Evolutionary conservation across 2,888 invertebrate genomes (phyloP).

Genomic region (Onchidella celtica): DNA sequence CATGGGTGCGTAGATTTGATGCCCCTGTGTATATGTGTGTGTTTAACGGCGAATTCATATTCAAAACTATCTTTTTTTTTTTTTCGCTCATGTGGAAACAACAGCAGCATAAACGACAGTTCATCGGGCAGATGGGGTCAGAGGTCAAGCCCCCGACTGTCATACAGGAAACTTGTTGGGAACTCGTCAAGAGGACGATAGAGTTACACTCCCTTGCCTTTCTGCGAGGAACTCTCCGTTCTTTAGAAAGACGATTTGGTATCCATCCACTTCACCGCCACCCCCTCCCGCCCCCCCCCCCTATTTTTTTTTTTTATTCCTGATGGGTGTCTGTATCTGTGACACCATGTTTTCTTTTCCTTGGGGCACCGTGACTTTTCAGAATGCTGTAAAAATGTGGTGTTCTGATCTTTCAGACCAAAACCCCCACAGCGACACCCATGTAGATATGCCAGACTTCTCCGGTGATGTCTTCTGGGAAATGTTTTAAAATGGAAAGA

Average conservation of each 20-base stretch:
- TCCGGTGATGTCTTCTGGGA: too few species aligned
- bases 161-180: constrained; percentile 24
- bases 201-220: constrained; percentile 13
- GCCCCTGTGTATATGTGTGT: too few species aligned
- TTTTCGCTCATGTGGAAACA: too few species aligned
- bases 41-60: too few species aligned
- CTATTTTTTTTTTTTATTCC: not conserved
- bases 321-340: not conserved
- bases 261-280: constrained; percentile 24
- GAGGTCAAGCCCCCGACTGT: constrained; percentile 32
- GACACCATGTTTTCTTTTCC: not conserved
- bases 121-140: constrained; percentile 18
- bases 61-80: too few species aligned
- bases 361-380: not conserved
- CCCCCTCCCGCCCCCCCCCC: not conserved
- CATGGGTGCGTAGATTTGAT: too few species aligned
- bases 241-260: not conserved
- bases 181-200: constrained; percentile 21
- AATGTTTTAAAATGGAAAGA: too few species aligned
- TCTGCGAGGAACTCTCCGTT: not conserved
- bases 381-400: not conserved
- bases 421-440: constrained; percentile 26
- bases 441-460: not conserved
- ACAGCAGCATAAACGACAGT: constrained; percentile 21
- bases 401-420: constrained; percentile 1